Evolutionary conservation across 2,113 vertebrate genomes (phyloP).

Genomic region (Speoplatyrhinus poulsoni): DNA sequence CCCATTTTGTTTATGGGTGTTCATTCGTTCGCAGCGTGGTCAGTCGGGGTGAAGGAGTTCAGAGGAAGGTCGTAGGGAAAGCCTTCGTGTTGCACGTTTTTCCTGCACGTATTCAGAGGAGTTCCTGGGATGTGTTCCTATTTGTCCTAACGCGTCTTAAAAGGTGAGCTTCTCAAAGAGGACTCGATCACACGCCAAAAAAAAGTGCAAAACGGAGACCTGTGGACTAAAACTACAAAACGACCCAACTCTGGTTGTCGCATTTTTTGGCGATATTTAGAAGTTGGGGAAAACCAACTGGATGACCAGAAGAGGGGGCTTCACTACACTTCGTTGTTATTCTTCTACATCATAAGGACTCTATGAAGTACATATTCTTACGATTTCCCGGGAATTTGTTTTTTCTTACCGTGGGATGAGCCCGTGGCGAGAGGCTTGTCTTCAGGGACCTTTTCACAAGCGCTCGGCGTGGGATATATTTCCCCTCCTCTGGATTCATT

Average conservation of each 20-base stretch:
- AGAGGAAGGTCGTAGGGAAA: conserved; percentile 69
- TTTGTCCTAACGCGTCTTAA: conserved; percentile 34
- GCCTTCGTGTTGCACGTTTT: conserved; percentile 13
- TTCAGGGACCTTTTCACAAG: conserved; percentile 44
- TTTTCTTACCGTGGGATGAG: conserved; percentile 44
- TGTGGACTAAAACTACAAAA: conserved; percentile 51
- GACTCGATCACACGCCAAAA: conserved; percentile 13
- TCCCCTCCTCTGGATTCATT: conserved; percentile 2
- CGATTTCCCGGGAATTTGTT: conserved; percentile 3
- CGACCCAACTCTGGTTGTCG: conserved; percentile 2
- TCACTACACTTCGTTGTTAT: neutral
- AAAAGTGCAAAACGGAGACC: conserved; percentile 38
- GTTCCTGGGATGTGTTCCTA: conserved; percentile 66
- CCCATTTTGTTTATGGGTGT: conserved; percentile 38
- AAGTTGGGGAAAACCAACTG: conserved; percentile 34
- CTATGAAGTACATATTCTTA: conserved; percentile 10
- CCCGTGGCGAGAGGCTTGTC: conserved; percentile 43
- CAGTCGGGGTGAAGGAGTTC: conserved; percentile 69
- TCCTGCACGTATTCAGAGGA: conserved; percentile 49
- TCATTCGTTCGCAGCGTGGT: conserved; percentile 54
- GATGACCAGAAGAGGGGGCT: conserved; percentile 12
- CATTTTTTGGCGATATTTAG: conserved; percentile 3
- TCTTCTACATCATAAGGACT: neutral
- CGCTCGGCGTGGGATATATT: conserved; percentile 30
- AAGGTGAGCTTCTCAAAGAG: conserved; percentile 40